A percentile compares a stretch with the other conserved stretches of the same genome.
Conservation (phyloP, 2,113 vertebrate species). For the Castor canadensis region DNA sequence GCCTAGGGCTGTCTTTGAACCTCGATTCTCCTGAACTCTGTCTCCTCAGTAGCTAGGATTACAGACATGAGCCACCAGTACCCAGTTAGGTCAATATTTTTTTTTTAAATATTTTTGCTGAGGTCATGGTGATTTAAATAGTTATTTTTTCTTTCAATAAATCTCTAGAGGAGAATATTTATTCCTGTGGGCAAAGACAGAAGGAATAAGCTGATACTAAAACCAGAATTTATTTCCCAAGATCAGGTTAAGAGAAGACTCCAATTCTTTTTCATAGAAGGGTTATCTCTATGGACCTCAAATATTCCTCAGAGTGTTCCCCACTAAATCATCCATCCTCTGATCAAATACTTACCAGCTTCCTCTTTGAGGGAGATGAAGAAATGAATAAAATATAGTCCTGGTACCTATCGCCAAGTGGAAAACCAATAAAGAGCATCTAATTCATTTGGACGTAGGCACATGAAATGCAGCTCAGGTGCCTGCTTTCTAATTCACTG, state of each 20-base stretch:
- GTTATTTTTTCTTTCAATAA: not conserved
- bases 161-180: not conserved
- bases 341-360: slow-evolving; percentile 15
- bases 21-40: no score
- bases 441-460: not conserved
- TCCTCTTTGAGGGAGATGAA: not conserved
- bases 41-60: no score
- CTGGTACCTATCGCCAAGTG: not conserved
- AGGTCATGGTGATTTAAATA: no score
- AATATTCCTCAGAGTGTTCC: not conserved
- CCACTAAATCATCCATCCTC: not conserved
- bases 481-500: not conserved
- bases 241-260: not conserved
- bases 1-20: no score
- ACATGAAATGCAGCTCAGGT: not conserved
- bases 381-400: slow-evolving; percentile 30
- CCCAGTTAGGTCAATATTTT: no score
- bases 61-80: no score
- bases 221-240: not conserved
- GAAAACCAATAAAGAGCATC: not conserved
- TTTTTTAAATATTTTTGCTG: no score
- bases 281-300: not conserved
- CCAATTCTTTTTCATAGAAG: not conserved
- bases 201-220: not conserved
- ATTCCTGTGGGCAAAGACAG: not conserved